Evolutionary conservation across 2,113 vertebrate species (phyloP), one percentile per base, ranked within the genome.

Genomic region (Aspidoscelis tigris): DNA sequence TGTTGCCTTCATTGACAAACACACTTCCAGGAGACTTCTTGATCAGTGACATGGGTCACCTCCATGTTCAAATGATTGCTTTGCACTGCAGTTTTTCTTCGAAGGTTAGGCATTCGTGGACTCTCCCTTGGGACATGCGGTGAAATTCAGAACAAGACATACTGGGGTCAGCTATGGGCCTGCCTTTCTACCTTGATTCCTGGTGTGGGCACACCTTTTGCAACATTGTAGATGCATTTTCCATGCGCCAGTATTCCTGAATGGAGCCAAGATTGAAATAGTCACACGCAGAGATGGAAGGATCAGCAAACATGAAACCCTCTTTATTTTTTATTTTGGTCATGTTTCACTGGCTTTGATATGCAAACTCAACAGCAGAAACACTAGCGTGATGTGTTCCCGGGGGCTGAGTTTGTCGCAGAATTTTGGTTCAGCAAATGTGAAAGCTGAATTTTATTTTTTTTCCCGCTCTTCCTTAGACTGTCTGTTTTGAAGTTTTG

Each of bases 401-500:
- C 33, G 1, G 4, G 70, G 55, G n/a, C n/a, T 26, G 43, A 70
- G 82, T 41, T 69, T 68, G 53, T 64, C 18, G 9, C 14, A 3
- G 76, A 79, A 64, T 5, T 47, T 53, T 14, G 11, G 18, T 24
- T 44, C 82, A 87, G 39, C 7, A 83, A 65, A 44, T 82, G 53
- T 86, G 88, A 89, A 68, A 61, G 75, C 26, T 72, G 73, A 71
- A 81, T 39, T 21, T 76, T 53, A 22, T 22, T 39, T 76, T 85
- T 85, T 68, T 75, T 85, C 44, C 55, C 81, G 7, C 39, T 69
- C 78, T 73, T 47, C 61, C 7, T 39, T 78, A 87, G 90, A 55
- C 71, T 79, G 80, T 86, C 73, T 78, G 33, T 88, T 85, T 72
- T 81, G 61, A 85, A 64, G 61, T 74, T 55, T 78, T 50, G 61